These are phyloP conservation scores for Platycheirus rosarum DNA, from an alignment of 2,888 invertebrate genomes.

Conservation along the genomic window DNA sequence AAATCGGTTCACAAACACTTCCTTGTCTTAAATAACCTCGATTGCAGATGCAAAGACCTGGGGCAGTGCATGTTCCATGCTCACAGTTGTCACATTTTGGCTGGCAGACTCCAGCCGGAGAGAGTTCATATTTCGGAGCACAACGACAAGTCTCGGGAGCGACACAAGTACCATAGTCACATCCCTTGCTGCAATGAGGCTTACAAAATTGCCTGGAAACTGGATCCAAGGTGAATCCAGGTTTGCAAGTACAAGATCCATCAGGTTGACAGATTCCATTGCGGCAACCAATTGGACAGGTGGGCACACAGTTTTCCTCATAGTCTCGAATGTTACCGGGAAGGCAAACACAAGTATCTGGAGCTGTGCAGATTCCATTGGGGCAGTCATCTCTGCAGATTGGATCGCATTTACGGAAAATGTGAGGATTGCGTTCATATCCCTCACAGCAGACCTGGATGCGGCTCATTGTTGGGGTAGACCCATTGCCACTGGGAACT, in stretches of 20 bases:
- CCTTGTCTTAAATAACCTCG: constrained; percentile 83
- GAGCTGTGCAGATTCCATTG: constrained; percentile 84
- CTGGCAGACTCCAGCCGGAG: constrained; percentile 78
- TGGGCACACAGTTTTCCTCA: constrained; percentile 84
- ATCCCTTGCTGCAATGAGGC: constrained; percentile 80
- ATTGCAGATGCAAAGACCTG: constrained; percentile 85
- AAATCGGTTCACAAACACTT: constrained; percentile 80
- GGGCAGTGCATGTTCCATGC: constrained; percentile 85
- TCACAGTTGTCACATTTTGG: constrained; percentile 82
- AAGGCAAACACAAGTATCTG: constrained; percentile 83
- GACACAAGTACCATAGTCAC: constrained; percentile 78
- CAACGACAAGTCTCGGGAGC: constrained; percentile 79
- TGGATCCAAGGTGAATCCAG: constrained; percentile 80
- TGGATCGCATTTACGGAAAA: constrained; percentile 83
- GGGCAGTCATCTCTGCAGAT: constrained; percentile 83
- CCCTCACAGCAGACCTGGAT: constrained; percentile 89
- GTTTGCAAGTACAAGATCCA: constrained; percentile 79
- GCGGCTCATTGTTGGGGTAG: constrained; percentile 85
- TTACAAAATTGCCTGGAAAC: constrained; percentile 78
- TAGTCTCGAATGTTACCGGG: constrained; percentile 81
- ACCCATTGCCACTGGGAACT: constrained; percentile 79
- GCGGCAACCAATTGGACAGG: constrained; percentile 88
- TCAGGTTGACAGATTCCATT: constrained; percentile 82
- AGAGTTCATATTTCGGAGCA: constrained; percentile 76
- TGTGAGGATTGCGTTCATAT: constrained; percentile 85